Percentiles rank a stretch among this genome's conserved stretches.
Evolutionary conservation across 2,797 vertebrate species (phyloP).

Genomic region (Cyprinodon diabolis): DNA sequence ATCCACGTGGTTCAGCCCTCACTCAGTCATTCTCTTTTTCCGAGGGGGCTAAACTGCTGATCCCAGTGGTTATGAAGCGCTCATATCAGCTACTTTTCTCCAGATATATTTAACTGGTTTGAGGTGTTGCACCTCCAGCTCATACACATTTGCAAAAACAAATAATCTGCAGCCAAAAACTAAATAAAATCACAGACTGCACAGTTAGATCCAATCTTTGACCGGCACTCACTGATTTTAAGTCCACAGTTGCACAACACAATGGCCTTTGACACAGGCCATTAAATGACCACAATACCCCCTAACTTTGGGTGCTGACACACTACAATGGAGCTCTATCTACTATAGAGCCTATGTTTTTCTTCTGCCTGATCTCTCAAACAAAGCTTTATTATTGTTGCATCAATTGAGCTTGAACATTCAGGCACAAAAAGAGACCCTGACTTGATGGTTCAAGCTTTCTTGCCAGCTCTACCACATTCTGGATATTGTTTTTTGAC

Average conservation of each 20-base stretch:
- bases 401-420: conserved; percentile 78
- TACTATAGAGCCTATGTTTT: conserved; percentile 66
- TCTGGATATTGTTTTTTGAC: conserved; percentile 20
- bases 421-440: conserved; percentile 67
- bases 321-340: conserved; percentile 71
- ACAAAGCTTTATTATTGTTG: conserved; percentile 75
- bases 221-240: conserved; percentile 68
- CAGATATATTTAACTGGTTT: conserved; percentile 68
- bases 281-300: conserved; percentile 46
- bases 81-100: conserved; percentile 69
- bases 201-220: conserved; percentile 61
- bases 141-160: conserved; percentile 34
- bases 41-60: conserved; percentile 79
- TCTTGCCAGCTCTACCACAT: conserved; percentile 42
- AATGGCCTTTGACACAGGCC: conserved; percentile 65
- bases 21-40: conserved; percentile 59
- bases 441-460: conserved; percentile 56
- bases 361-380: conserved; percentile 72
- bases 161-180: conserved; percentile 27
- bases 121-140: conserved; percentile 20
- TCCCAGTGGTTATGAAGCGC: conserved; percentile 68
- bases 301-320: conserved; percentile 50
- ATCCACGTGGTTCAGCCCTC: conserved; percentile 61
- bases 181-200: conserved; percentile 4
- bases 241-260: conserved; percentile 50